Percentiles rank a stretch among this genome's conserved stretches.
Conservation (phyloP, 2,888 invertebrate species). For the Pteria penguin region DNA sequence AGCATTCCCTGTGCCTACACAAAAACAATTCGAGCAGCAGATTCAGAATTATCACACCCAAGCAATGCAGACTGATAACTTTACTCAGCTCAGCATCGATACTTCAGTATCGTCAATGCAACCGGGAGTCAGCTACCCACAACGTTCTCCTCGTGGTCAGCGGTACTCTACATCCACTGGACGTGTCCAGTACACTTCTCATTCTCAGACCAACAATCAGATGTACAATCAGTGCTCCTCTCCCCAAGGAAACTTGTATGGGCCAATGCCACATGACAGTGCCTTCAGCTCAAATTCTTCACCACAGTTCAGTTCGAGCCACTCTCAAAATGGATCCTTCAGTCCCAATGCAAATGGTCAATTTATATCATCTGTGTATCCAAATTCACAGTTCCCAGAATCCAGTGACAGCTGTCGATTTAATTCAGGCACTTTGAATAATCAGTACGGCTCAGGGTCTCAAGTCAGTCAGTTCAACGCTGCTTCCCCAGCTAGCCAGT, state of each 20-base stretch:
- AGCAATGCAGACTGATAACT: slow-evolving; percentile 17
- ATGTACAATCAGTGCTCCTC: background rate
- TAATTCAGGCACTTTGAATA: no score
- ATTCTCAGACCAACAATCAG: background rate
- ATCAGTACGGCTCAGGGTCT: background rate
- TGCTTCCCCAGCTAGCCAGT: slow-evolving; percentile 2
- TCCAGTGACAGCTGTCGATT: background rate
- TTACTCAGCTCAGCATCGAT: slow-evolving; percentile 18
- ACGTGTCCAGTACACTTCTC: background rate
- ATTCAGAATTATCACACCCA: slow-evolving; percentile 14
- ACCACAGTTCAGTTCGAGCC: background rate
- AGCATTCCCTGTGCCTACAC: slow-evolving; percentile 19
- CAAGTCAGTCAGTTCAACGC: background rate
- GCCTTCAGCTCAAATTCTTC: background rate
- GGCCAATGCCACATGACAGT: background rate
- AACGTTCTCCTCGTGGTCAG: background rate
- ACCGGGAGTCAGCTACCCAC: background rate
- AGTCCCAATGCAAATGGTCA: background rate
- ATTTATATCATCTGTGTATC: background rate
- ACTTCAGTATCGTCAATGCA: slow-evolving; percentile 3
- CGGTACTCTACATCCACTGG: background rate
- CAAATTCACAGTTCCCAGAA: background rate
- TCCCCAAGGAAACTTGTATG: background rate
- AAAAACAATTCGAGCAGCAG: slow-evolving; percentile 29
- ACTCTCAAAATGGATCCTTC: background rate